Base-by-base conservation (phyloP, 2,888 invertebrate species). In the Protonemura montana region DNA sequence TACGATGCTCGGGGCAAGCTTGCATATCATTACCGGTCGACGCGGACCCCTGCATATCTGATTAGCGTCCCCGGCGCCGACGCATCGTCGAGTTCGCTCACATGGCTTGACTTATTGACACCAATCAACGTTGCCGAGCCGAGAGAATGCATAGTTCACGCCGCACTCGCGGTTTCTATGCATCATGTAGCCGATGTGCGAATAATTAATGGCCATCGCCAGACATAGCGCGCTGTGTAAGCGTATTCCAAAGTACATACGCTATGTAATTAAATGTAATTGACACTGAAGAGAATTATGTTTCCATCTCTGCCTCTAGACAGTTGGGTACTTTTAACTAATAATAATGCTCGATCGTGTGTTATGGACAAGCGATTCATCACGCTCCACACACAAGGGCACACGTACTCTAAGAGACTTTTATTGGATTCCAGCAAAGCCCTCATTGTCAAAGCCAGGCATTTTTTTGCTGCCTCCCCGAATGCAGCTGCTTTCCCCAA, bases 211-310 rank as follows among this genome's bases (percentile, higher is more conserved):
- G 59, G 59, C 59, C 21, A 1, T 59, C 13, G 7, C 16, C 59
- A 59, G 59, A 2, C 35, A 35, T 35, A 10, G 35, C 59, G 41
- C 59, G 59, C 6, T 59, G 59, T 21, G 35, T 59, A 59, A 59
- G 59, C 59, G 16, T 59, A 21, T 10, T 10, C 59, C 59, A 59
- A 59, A 59, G 59, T 21, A 59, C 59, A 59, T 59, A 59, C 59
- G 59, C 59, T 59, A 2, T 59, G 59, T 59, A 59, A 59, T 59
- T 59, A 59, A 59, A 59, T 59, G 59, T 59, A 59, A 59, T 59
- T 59, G 59, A 59, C 59, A 59, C 59, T 21, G 59, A 1, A 5
- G 21, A 59, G 59, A 59, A 59, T 59, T 59, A 59, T 59, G 59
- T 59, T 21, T 59, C 59, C 59, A 59, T 59, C 59, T 59, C 13